phyloP scores from a whole-genome alignment of 2,113 vertebrate genomes.

The Bufo gargarizans region DNA sequence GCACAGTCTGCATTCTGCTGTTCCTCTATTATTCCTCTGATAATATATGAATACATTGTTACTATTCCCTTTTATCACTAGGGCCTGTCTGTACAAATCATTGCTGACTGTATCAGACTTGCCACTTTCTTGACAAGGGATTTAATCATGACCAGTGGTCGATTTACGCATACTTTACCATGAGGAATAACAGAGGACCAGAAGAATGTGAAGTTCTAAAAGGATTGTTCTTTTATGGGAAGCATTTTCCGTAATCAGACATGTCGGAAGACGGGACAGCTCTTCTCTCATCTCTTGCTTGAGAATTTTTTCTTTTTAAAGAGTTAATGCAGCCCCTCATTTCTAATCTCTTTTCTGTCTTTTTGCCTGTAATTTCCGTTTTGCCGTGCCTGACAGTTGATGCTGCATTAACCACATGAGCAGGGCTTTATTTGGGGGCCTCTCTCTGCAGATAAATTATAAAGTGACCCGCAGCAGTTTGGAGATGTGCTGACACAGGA shows the following conservation, averaged over 20 bases:
- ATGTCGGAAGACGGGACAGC: too few species aligned
- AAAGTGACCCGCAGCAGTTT: conserved; percentile 44
- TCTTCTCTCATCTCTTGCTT: too few species aligned
- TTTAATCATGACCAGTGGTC: background rate
- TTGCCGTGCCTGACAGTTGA: background rate
- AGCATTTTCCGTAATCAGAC: too few species aligned
- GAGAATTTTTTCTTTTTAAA: too few species aligned
- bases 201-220: background rate
- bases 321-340: background rate
- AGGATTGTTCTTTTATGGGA: too few species aligned
- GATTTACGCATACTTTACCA: background rate
- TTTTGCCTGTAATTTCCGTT: background rate
- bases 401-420: background rate
- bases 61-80: too few species aligned
- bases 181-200: background rate
- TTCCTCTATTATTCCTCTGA: too few species aligned
- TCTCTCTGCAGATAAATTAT: conserved; percentile 26
- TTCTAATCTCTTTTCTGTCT: background rate
- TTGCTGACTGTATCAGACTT: too few species aligned
- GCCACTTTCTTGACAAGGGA: background rate
- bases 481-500: conserved; percentile 44
- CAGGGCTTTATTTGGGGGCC: background rate
- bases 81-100: too few species aligned
- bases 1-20: too few species aligned
- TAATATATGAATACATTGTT: too few species aligned